These are phyloP conservation scores for Simalia tracyae DNA, from an alignment of 2,797 vertebrate species.

Conservation along the genomic window DNA sequence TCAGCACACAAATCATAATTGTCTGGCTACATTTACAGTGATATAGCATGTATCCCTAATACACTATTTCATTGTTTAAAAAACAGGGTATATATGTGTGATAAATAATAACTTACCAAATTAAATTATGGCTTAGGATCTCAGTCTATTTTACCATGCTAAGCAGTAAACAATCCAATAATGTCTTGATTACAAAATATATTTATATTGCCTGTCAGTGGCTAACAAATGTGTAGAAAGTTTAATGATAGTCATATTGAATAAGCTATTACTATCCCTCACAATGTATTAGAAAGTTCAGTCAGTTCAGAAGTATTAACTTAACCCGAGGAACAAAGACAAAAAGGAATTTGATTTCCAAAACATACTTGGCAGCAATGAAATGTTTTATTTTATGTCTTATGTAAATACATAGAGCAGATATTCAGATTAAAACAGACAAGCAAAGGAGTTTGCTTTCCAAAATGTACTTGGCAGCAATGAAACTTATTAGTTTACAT, in stretches of 20 bases:
- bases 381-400: not conserved
- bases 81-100: not conserved
- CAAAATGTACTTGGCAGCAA: not conserved
- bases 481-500: not conserved
- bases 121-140: not conserved
- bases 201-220: not conserved
- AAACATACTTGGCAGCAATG: not conserved
- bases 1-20: not conserved
- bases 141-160: not conserved
- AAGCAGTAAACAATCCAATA: not conserved
- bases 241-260: not conserved
- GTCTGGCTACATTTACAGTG: not conserved
- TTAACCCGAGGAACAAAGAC: not conserved
- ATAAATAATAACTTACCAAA: not conserved
- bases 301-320: not conserved
- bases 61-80: not conserved
- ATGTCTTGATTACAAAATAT: not conserved
- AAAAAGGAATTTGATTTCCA: not conserved
- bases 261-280: not conserved
- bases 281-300: not conserved
- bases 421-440: not conserved
- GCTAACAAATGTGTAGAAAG: slow-evolving; percentile 1
- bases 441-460: not conserved
- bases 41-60: not conserved
- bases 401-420: not conserved